Conservation (phyloP, 1,140 invertebrate genomes). For the Tribolium castaneum region DNA sequence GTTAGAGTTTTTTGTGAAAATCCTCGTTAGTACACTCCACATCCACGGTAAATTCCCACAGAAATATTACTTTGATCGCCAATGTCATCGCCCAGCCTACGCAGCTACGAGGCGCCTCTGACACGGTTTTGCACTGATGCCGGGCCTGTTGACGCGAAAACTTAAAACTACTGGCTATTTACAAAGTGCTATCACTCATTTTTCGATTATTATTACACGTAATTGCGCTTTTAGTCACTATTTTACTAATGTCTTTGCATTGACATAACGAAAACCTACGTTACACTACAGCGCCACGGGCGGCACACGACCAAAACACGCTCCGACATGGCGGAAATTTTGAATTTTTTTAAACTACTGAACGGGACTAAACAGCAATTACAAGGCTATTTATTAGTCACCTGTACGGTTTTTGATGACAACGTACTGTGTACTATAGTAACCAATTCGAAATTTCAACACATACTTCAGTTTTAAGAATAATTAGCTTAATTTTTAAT, state of each 20-base stretch:
- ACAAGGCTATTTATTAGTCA: too few species aligned
- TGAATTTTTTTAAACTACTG: too few species aligned
- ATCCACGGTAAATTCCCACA: constrained; percentile 50
- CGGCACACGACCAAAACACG: too few species aligned
- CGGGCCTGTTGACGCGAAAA: not conserved
- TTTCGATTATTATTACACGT: constrained; percentile 8
- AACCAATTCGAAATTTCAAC: too few species aligned
- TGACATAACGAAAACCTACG: constrained; percentile 48
- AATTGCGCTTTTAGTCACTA: constrained; percentile 21
- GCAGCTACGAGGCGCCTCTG: constrained; percentile 30
- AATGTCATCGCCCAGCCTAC: constrained; percentile 58
- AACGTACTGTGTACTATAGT: too few species aligned
- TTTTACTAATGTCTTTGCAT: constrained; percentile 44
- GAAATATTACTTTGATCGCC: constrained; percentile 41
- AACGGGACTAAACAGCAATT: too few species aligned
- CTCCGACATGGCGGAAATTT: too few species aligned
- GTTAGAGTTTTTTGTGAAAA: constrained; percentile 50
- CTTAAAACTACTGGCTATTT: constrained; percentile 22
- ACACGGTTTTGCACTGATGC: constrained; percentile 20
- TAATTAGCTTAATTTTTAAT: too few species aligned
- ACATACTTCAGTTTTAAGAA: too few species aligned
- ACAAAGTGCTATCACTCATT: constrained; percentile 36
- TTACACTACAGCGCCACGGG: constrained; percentile 10
- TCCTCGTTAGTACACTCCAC: constrained; percentile 54
- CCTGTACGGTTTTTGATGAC: too few species aligned